These are phyloP conservation scores for Valencia hispanica DNA, from an alignment of 2,797 vertebrate genomes.

Conservation along the genomic window DNA sequence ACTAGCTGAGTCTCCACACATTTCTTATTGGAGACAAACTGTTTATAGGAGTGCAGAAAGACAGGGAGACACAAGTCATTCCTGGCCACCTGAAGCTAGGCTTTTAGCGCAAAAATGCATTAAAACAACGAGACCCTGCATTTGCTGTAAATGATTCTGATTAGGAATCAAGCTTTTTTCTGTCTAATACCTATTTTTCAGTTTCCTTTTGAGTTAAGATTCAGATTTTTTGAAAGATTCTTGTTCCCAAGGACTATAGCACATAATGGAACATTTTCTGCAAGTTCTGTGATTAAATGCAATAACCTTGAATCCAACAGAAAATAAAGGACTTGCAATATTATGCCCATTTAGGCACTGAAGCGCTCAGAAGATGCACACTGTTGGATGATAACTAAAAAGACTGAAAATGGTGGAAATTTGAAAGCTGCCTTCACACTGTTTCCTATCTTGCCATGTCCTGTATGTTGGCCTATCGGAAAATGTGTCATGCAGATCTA, in stretches of 20 bases:
- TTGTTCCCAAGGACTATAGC: no score
- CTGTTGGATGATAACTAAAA: no score
- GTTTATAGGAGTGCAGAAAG: conserved; percentile 31
- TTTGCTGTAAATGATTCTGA: no score
- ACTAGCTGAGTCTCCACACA: conserved; percentile 23
- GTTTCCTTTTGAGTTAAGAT: no score
- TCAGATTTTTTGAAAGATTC: no score
- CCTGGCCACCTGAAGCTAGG: not conserved
- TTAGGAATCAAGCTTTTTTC: not conserved
- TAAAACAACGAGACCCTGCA: not conserved
- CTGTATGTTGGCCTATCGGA: not conserved
- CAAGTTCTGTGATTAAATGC: not conserved
- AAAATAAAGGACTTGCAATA: not conserved
- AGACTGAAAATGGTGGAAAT: no score
- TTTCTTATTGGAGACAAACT: conserved; percentile 6
- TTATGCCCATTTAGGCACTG: not conserved
- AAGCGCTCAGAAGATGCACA: no score
- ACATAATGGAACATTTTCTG: not conserved
- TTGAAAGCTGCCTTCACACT: no score
- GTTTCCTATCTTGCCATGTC: not conserved
- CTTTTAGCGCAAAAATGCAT: conserved; percentile 1
- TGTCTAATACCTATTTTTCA: no score
- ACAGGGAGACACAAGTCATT: conserved; percentile 3
- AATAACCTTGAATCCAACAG: not conserved
- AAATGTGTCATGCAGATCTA: not conserved